Conservation (phyloP, 2,113 vertebrate genomes). For the Trinectes maculatus region DNA sequence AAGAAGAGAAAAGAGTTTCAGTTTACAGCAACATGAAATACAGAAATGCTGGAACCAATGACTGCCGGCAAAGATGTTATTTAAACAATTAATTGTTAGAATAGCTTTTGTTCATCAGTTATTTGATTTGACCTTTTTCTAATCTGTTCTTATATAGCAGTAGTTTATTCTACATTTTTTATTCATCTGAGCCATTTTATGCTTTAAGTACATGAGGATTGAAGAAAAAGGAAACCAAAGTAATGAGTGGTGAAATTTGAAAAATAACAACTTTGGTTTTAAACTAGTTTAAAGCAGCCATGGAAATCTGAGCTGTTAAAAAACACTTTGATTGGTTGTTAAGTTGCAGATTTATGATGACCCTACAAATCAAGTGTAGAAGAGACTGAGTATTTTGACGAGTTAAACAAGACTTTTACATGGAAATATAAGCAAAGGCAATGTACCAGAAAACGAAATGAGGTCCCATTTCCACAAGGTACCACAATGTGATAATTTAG, state of each 20-base stretch:
- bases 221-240: slow-evolving; percentile 39
- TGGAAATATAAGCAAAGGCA: slow-evolving; percentile 69
- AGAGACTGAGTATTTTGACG: slow-evolving; percentile 43
- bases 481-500: slow-evolving; percentile 69
- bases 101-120: slow-evolving; percentile 2
- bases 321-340: slow-evolving; percentile 47
- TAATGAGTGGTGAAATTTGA: slow-evolving; percentile 46
- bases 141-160: no score
- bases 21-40: background rate
- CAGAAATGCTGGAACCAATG: background rate
- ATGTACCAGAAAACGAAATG: slow-evolving; percentile 63
- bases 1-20: background rate
- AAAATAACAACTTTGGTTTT: slow-evolving; percentile 45
- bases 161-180: slow-evolving; percentile 28
- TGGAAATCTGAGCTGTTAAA: slow-evolving; percentile 42
- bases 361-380: slow-evolving; percentile 26
- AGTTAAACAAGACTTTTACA: slow-evolving; percentile 64
- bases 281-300: slow-evolving; percentile 27
- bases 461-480: slow-evolving; percentile 58
- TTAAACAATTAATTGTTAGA: slow-evolving; percentile 8
- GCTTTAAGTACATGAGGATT: slow-evolving; percentile 10
- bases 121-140: no score
- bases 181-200: slow-evolving; percentile 25
- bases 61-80: background rate
- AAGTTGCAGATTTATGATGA: slow-evolving; percentile 57